Conservation (phyloP, 2,113 vertebrate species). For the Struthidea cinerea region DNA sequence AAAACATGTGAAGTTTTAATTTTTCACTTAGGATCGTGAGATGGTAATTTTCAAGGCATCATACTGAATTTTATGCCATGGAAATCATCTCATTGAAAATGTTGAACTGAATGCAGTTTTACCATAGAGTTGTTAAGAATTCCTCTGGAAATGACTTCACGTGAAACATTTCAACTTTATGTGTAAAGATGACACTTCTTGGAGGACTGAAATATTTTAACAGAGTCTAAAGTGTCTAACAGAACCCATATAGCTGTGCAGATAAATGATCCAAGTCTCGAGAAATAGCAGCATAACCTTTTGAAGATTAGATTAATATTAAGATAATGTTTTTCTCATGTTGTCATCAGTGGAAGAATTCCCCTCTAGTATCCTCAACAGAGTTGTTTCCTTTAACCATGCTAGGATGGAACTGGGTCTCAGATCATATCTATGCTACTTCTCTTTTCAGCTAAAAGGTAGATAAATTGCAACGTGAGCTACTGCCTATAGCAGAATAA, state of each 20-base stretch:
- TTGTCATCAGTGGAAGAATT: conserved; percentile 60
- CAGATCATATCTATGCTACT: neutral
- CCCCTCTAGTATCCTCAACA: conserved; percentile 41
- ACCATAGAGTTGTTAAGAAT: neutral
- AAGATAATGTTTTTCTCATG: conserved; percentile 58
- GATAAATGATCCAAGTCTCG: neutral
- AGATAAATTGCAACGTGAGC: neutral
- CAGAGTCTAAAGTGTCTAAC: neutral
- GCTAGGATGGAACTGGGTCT: neutral
- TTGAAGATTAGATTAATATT: conserved; percentile 38
- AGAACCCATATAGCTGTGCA: neutral
- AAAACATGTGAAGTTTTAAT: conserved; percentile 11
- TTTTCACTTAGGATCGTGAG: neutral
- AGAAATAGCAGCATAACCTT: conserved; percentile 29
- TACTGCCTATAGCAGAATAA: neutral
- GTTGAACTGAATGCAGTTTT: neutral
- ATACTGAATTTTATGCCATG: neutral
- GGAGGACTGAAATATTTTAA: neutral
- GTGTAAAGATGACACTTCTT: neutral
- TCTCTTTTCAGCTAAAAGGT: neutral
- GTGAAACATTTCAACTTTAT: neutral
- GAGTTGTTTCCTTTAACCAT: conserved; percentile 31
- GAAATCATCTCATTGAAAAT: neutral
- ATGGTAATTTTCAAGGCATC: neutral
- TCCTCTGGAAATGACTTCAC: neutral